phyloP scores from a whole-genome alignment of 2,888 invertebrate genomes.

The Prenolepis imparis region DNA sequence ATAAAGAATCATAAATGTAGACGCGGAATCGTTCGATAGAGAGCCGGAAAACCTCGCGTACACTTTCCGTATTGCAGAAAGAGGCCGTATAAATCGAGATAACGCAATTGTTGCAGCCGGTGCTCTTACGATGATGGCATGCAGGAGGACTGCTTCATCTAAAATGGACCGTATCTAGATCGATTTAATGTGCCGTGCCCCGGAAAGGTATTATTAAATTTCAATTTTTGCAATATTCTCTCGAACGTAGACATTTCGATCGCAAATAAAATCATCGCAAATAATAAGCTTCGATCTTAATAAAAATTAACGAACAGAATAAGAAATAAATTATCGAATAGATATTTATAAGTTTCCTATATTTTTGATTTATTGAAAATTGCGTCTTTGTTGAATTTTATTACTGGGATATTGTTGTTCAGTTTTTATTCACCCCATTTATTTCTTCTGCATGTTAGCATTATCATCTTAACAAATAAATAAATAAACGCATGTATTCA shows the following conservation, averaged over 20 bases:
- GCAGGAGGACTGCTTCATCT: constrained; percentile 25
- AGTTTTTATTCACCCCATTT: neutral
- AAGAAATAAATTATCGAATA: neutral
- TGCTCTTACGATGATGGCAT: constrained; percentile 16
- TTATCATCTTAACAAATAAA: no score
- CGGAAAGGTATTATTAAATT: constrained; percentile 33
- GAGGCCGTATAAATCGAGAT: constrained; percentile 1
- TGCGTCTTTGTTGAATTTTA: neutral
- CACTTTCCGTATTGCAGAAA: constrained; percentile 10
- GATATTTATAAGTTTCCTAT: neutral
- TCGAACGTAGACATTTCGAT: neutral
- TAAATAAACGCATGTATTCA: no score
- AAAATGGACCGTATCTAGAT: constrained; percentile 33
- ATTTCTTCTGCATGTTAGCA: no score
- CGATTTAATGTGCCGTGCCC: neutral
- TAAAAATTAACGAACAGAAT: neutral
- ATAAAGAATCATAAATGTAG: constrained; percentile 34
- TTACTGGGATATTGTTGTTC: neutral
- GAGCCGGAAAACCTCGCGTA: constrained; percentile 3
- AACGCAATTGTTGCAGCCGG: constrained; percentile 36
- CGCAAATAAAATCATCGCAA: neutral
- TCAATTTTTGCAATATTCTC: constrained; percentile 10
- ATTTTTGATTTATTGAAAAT: constrained; percentile 23
- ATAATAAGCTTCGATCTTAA: constrained; percentile 2
- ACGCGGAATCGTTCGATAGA: constrained; percentile 22